Evolutionary conservation across 2,113 vertebrate genomes (phyloP).

Genomic region (Cyanocitta stelleri): DNA sequence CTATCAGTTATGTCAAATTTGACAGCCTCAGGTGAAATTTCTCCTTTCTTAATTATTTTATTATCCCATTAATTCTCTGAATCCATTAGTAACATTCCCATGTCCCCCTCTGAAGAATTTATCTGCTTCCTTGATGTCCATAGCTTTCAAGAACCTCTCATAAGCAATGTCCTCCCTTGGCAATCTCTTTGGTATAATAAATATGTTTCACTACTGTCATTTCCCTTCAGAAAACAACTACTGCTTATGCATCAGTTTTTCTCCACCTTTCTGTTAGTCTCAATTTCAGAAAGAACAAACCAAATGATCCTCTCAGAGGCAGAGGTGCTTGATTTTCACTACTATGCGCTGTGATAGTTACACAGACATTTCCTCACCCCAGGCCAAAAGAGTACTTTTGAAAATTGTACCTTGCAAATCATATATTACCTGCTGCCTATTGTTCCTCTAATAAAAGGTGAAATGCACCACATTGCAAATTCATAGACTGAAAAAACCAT

Average conservation of each 20-base stretch:
- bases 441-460: not conserved
- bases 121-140: not conserved
- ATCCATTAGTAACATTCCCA: not conserved
- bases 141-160: slow-evolving; percentile 16
- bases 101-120: not conserved
- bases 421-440: not conserved
- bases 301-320: not conserved
- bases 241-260: not conserved
- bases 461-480: not conserved
- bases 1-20: slow-evolving; percentile 26
- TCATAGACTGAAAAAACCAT: not conserved
- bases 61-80: slow-evolving; percentile 44
- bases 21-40: slow-evolving; percentile 46
- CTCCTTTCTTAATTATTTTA: slow-evolving; percentile 56
- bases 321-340: not conserved
- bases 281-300: not conserved
- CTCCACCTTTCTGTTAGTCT: not conserved
- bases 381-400: not conserved
- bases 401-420: not conserved
- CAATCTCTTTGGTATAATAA: not conserved
- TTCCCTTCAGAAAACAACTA: not conserved
- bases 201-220: not conserved
- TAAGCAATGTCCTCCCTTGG: not conserved
- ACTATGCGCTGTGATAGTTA: not conserved
- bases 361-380: fast-evolving